phyloP scores from a whole-genome alignment of 2,888 invertebrate species.

The Halocaridina rubra region DNA sequence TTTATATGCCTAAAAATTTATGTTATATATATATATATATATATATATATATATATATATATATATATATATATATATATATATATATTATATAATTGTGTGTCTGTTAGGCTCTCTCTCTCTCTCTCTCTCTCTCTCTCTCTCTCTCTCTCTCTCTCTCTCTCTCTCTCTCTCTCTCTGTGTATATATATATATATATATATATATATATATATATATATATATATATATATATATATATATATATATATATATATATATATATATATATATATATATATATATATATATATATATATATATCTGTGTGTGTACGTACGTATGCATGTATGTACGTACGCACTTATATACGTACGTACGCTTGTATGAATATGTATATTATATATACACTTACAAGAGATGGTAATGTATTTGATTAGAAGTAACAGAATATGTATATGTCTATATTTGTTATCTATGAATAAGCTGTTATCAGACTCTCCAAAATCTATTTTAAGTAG shows the following conservation, averaged over 20 bases:
- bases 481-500: not conserved
- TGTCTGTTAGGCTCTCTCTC: too few species aligned
- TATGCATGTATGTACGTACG: not conserved
- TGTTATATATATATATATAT: too few species aligned
- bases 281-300: not conserved
- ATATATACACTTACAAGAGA: not conserved
- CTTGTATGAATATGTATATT: not conserved
- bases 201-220: not conserved
- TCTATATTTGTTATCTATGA: too few species aligned
- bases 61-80: too few species aligned
- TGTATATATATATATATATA: not conserved
- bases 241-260: constrained; percentile 6
- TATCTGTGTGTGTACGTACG: not conserved
- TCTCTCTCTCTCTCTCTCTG: too few species aligned
- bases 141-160: too few species aligned
- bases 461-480: too few species aligned
- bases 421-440: not conserved
- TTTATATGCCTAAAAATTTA: too few species aligned
- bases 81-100: too few species aligned
- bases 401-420: not conserved
- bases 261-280: not conserved
- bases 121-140: too few species aligned
- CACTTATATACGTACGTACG: not conserved
- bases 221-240: constrained; percentile 1
- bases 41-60: too few species aligned